Evolutionary conservation across 2,113 vertebrate species (phyloP), one percentile per base, ranked within the genome.

Genomic region (Gymnarchus niloticus): DNA sequence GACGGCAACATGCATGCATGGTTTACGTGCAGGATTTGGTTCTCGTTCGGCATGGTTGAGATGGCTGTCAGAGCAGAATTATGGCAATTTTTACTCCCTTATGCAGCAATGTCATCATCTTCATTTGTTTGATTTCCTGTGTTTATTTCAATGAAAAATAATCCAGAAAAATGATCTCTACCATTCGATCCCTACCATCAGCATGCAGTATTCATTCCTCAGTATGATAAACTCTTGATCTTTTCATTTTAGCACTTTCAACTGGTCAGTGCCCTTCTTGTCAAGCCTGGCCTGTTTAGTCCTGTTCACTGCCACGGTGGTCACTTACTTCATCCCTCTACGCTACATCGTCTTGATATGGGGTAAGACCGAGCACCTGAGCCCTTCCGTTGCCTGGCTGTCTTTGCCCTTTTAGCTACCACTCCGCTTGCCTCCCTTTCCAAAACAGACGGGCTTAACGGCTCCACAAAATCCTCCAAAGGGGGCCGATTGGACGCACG

Each of bases 261-360:
- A 99, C 94, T 99, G 98, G 98, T 97, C 97, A 0, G 96, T 97
- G 83, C 98, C 98, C 0, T 99, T 99, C 91, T 94, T 99, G 83
- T 98, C 98, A 0, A 85, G 90, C 23, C 91, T 99, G 91, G 98
- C 97, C 85, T 95, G 97, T n/a, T 86, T 97, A 88, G 78, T 97
- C 3, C 95, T 99, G 48, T 78, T 87, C 56, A 88, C 90, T 0
- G 94, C 91, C 49, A 96, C 96, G 1, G 4, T 97, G 61, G 19
- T 94, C 56, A 90, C 96, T 17, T 99, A 99, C 90, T 95, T 94
- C 91, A 92, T 98, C 87, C 96, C 98, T 0, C 56, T 99, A 21
- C 96, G 98, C 90, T 99, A 97, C 93, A 94, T 99, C 78, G 25
- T 99, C 91, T 93, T 99, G 89, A 86, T 97, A 87, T 99, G 97